A percentile compares a stretch with the other conserved stretches of the same genome.
These are phyloP conservation scores for Tragopan temminckii DNA, from an alignment of 2,797 vertebrate genomes.

Conservation along the genomic window DNA sequence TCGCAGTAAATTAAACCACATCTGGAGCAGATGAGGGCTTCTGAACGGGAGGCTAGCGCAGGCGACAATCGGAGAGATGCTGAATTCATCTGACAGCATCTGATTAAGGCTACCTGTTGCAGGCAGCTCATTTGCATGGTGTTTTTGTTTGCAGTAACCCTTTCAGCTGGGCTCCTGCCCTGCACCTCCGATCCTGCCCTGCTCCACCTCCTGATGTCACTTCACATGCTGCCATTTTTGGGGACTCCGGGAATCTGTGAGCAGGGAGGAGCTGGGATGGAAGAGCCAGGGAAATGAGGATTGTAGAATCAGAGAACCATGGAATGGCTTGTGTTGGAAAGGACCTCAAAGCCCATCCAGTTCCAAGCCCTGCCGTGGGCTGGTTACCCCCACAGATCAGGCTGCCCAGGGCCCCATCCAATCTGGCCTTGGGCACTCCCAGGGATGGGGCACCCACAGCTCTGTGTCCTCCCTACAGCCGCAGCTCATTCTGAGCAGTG, in stretches of 20 bases:
- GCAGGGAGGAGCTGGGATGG: not conserved
- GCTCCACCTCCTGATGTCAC: not conserved
- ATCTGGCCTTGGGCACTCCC: no score
- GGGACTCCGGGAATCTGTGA: not conserved
- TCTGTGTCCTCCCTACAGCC: no score
- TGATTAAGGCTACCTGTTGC: constrained; percentile 89
- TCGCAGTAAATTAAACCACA: constrained; percentile 99
- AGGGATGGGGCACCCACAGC: no score
- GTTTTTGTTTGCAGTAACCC: constrained; percentile 83
- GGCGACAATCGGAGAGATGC: constrained; percentile 84
- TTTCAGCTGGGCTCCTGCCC: constrained; percentile 50
- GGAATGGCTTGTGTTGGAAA: no score
- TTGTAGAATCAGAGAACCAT: no score
- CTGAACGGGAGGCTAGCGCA: constrained; percentile 83
- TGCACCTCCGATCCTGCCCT: constrained; percentile 10
- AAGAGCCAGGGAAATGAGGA: not conserved
- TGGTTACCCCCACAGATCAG: no score
- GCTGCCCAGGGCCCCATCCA: no score
- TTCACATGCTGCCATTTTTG: fast-evolving
- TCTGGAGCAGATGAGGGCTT: constrained; percentile 96
- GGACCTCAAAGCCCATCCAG: no score
- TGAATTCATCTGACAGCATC: constrained; percentile 87
- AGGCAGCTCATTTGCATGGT: constrained; percentile 80
- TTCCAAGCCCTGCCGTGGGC: no score
- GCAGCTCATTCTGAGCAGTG: not conserved